These are phyloP conservation scores for Potamilus streckersoni DNA, from an alignment of 1,140 invertebrate genomes.

Conservation along the genomic window DNA sequence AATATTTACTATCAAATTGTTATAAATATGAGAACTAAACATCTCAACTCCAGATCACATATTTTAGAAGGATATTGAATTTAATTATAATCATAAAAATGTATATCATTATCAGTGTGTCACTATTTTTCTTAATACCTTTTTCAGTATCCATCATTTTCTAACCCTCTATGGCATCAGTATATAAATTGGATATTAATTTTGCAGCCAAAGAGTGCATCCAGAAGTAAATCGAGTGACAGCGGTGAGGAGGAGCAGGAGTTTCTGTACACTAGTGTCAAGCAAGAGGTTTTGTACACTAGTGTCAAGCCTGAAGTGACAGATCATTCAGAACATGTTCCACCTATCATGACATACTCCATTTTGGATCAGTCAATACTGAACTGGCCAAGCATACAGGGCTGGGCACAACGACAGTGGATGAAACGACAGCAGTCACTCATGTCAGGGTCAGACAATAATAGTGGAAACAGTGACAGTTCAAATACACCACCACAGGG, in stretches of 20 bases:
- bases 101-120: no score
- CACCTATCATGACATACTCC: constrained; percentile 60
- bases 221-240: background rate
- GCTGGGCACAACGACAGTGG: constrained; percentile 67
- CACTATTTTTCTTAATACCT: no score
- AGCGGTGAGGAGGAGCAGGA: constrained; percentile 23
- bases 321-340: background rate
- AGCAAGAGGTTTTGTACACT: constrained; percentile 12
- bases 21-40: no score
- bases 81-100: no score
- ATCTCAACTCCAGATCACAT: no score
- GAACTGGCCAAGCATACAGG: constrained; percentile 66
- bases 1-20: no score
- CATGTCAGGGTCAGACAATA: constrained; percentile 8
- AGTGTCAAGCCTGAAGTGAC: constrained; percentile 43
- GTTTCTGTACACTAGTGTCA: constrained; percentile 44
- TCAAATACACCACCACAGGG: constrained; percentile 7
- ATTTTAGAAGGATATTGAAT: no score
- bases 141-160: no score
- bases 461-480: constrained; percentile 41
- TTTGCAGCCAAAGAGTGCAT: no score
- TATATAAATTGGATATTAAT: no score
- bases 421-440: constrained; percentile 57
- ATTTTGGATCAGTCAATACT: constrained; percentile 64
- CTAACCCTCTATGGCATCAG: no score